Evolutionary conservation across 2,888 invertebrate genomes (phyloP).

Genomic region (Metalampra italica): DNA sequence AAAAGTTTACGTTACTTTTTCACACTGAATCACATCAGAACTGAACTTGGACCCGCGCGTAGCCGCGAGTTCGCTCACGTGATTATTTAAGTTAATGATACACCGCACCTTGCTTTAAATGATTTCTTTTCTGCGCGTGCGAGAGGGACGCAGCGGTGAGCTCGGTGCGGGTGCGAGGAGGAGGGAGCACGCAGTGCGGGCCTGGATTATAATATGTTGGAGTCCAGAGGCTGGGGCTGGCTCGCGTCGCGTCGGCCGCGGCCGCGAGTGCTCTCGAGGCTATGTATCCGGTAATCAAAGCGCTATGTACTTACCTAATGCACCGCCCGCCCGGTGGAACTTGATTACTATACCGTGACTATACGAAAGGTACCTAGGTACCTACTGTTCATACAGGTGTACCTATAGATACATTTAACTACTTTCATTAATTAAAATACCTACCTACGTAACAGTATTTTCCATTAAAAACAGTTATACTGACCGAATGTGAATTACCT

Average conservation of each 20-base stretch:
- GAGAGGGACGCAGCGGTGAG: slow-evolving; percentile 26
- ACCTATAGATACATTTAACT: too few relatives aligned
- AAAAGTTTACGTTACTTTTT: not conserved
- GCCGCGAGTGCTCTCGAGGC: not conserved
- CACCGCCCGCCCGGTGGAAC: too few relatives aligned
- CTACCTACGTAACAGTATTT: too few relatives aligned
- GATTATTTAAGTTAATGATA: slow-evolving; percentile 77
- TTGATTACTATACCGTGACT: too few relatives aligned
- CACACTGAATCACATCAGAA: not conserved
- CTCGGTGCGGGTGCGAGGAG: slow-evolving; percentile 18
- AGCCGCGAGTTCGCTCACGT: slow-evolving; percentile 45
- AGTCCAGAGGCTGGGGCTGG: slow-evolving; percentile 20
- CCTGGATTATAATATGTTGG: slow-evolving; percentile 42
- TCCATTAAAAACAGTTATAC: too few relatives aligned
- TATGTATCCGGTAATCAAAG: slow-evolving; percentile 5
- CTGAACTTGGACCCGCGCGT: slow-evolving; percentile 26
- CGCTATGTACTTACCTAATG: slow-evolving; percentile 26
- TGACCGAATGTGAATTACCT: too few relatives aligned
- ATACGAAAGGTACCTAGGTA: too few relatives aligned
- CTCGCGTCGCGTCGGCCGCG: slow-evolving; percentile 8
- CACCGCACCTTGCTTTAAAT: slow-evolving; percentile 64
- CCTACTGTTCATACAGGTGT: too few relatives aligned
- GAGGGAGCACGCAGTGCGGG: slow-evolving; percentile 36
- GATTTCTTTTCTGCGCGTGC: slow-evolving; percentile 52
- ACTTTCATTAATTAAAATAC: too few relatives aligned